These are phyloP conservation scores for Phylloscopus trochilus DNA, from an alignment of 2,113 vertebrate species.

Conservation along the genomic window DNA sequence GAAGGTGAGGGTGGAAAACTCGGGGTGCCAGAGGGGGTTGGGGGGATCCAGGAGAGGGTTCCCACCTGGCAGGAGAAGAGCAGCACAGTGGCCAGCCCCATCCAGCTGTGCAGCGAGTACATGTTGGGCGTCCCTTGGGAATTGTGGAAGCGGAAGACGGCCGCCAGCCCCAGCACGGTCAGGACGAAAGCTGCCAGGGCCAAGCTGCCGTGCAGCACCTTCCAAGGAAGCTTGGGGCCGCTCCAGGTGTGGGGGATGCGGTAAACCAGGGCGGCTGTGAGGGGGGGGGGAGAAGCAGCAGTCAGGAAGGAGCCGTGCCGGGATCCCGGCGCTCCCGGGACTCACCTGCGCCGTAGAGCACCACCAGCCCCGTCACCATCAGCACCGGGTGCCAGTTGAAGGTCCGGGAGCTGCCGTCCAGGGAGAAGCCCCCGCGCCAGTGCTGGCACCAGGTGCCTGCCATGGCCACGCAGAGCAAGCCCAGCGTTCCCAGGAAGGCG, in stretches of 20 bases:
- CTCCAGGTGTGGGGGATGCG: constrained; percentile 83
- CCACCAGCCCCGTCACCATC: constrained; percentile 87
- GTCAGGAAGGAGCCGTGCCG: not conserved
- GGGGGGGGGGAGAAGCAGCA: rapidly evolving
- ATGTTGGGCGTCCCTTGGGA: constrained; percentile 66
- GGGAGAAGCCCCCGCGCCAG: constrained; percentile 85
- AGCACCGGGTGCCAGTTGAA: constrained; percentile 96
- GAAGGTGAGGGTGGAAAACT: not conserved
- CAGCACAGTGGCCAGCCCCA: constrained; percentile 79
- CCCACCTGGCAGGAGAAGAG: constrained; percentile 88
- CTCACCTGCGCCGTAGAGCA: constrained; percentile 88
- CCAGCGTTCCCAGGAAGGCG: constrained; percentile 72
- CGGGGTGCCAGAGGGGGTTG: rapidly evolving
- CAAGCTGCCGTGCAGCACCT: constrained; percentile 77
- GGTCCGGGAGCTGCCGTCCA: constrained; percentile 72
- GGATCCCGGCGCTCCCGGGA: rapidly evolving
- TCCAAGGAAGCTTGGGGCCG: constrained; percentile 87
- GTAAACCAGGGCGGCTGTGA: constrained; percentile 83
- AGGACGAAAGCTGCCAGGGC: constrained; percentile 76
- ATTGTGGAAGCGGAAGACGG: constrained; percentile 84
- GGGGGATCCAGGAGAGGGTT: not conserved
- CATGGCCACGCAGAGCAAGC: constrained; percentile 76
- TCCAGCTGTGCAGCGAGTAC: constrained; percentile 95
- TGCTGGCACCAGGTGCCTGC: constrained; percentile 77
- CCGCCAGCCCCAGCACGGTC: constrained; percentile 80